These are phyloP conservation scores for Prosapia bicincta DNA, from an alignment of 2,888 invertebrate species.

Conservation along the genomic window DNA sequence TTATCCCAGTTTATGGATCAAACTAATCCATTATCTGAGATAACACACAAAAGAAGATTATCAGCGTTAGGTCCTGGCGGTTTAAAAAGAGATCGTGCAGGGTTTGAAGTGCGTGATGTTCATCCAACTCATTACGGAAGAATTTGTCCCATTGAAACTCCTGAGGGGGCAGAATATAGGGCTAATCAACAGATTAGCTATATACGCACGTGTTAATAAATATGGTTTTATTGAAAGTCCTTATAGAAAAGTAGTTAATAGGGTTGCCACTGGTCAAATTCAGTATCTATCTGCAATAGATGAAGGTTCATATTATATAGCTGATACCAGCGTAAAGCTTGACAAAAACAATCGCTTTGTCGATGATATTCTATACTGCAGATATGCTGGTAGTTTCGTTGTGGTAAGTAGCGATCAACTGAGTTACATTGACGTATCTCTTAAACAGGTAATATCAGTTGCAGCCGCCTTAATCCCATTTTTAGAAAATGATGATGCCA, in stretches of 20 bases:
- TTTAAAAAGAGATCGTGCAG: slow-evolving; percentile 13
- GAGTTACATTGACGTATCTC: no score
- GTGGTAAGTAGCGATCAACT: no score
- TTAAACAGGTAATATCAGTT: slow-evolving; percentile 20
- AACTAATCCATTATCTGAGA: slow-evolving; percentile 23
- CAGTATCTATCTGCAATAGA: no score
- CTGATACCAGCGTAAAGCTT: no score
- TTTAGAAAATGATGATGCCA: slow-evolving; percentile 28
- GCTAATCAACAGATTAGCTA: slow-evolving; percentile 13
- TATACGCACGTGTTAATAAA: slow-evolving; percentile 6
- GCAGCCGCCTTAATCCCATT: slow-evolving; percentile 28
- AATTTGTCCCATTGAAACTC: slow-evolving; percentile 29
- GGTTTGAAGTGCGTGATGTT: slow-evolving; percentile 26
- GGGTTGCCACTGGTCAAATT: no score
- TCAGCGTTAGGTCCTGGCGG: slow-evolving; percentile 19
- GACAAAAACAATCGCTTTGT: no score
- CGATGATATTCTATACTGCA: no score
- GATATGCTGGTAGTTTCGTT: no score
- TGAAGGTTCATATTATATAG: no score
- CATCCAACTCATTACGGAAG: slow-evolving; percentile 24
- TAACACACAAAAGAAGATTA: slow-evolving; percentile 22
- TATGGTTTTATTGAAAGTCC: slow-evolving; percentile 17
- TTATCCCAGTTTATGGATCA: slow-evolving; percentile 29
- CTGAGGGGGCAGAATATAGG: slow-evolving; percentile 28
- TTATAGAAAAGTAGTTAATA: background rate